A percentile compares a stretch with the other conserved stretches of the same genome.
Conservation (phyloP, 1,140 invertebrate genomes). For the Trinorchestia longiramus region DNA sequence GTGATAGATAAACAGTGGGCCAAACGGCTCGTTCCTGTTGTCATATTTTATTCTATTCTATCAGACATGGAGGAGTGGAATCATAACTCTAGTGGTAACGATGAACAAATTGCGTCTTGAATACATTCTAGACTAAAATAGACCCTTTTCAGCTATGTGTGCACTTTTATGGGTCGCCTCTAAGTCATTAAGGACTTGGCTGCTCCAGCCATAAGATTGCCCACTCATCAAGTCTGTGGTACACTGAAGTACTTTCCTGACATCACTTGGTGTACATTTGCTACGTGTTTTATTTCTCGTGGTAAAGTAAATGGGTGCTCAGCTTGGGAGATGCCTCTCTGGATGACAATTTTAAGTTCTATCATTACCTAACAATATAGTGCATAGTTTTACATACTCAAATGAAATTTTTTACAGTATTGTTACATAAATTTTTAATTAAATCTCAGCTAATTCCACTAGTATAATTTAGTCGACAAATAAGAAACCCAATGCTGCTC, state of each 20-base stretch:
- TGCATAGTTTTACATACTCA: background rate
- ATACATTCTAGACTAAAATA: background rate
- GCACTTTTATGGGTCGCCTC: background rate
- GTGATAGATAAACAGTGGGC: too few species aligned
- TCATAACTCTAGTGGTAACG: background rate
- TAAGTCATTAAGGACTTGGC: background rate
- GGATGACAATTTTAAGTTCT: background rate
- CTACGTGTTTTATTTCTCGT: background rate
- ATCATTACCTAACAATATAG: background rate
- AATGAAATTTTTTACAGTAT: background rate
- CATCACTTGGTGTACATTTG: background rate
- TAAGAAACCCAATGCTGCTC: too few species aligned
- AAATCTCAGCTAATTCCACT: background rate
- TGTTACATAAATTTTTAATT: background rate
- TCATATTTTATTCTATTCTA: too few species aligned
- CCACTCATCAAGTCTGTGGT: background rate
- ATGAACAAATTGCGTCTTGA: background rate
- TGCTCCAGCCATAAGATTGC: background rate
- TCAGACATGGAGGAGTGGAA: too few species aligned
- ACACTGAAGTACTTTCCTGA: background rate
- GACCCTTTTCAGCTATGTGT: background rate
- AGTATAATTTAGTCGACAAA: background rate
- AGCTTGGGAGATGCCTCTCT: background rate
- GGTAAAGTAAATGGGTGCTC: background rate
- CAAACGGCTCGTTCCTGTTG: too few species aligned